Evolutionary conservation across 1,140 invertebrate genomes (phyloP), one percentile per base, ranked within the genome.

Genomic region (Bombus confusus): DNA sequence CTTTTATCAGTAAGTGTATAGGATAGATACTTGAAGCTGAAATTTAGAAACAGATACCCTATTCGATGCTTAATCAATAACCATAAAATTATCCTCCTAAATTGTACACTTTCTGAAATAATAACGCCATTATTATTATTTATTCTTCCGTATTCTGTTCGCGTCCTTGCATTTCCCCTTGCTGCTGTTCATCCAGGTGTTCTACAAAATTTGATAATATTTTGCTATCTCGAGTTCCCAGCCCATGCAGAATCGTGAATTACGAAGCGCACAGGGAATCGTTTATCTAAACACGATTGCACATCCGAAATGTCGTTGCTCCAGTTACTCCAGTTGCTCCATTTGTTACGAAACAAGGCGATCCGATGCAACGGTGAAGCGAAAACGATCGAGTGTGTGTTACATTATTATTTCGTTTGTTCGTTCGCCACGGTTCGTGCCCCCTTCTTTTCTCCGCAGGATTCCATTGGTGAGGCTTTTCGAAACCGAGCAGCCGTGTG

Each of bases 331-430:
- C 66, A 12, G 18, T 69, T 73, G 76, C 12, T 59, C 22, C 82
- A 39, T 22, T 28, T n/a, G 10, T 57, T 86, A 3, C 22, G 41
- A 28, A 25, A 47, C 25, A 2, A 37, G 12, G 37, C 25, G 25
- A 15, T 12, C 9, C 9, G 71, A 43, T n/a, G 47, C 0, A 3
- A 52, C 57, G 3, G 28, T 28, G 28, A 28, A 68, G 77, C n/a
- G 57, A 59, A 59, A 68, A 69, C 62, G 78, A 88, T 87, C 66
- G 82, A 91, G 80, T 89, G 39, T 76, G 68, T 76, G 74, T 86
- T 79, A 86, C 83, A 86, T 90, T 91, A 91, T 91, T 92, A 88
- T 91, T 85, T 90, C 89, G 83, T 91, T 91, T 91, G 89, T 88
- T 76, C 73, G 79, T 83, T 87, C 86, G 77, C n/a, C 66, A 85